These are phyloP conservation scores for Tylochromis polylepis DNA, from an alignment of 2,113 vertebrate genomes.

Conservation along the genomic window DNA sequence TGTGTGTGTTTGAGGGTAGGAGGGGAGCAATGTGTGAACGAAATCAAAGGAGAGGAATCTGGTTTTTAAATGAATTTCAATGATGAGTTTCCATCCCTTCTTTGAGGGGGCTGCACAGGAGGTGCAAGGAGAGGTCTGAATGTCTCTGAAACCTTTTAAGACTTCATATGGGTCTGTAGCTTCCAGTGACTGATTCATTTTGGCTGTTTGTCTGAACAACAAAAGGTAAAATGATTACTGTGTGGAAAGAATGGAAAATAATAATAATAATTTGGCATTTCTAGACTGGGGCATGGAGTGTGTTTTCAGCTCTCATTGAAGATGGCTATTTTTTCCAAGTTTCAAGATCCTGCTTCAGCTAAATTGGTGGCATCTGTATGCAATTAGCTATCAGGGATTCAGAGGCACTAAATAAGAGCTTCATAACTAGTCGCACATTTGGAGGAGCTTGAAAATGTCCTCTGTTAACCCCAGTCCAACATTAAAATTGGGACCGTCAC, in stretches of 20 bases:
- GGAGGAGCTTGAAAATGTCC: slow-evolving; percentile 8
- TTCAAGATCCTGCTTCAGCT: slow-evolving; percentile 2
- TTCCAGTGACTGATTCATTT: background rate
- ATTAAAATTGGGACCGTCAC: background rate
- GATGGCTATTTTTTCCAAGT: background rate
- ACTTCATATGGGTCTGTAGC: slow-evolving; percentile 18
- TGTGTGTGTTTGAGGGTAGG: background rate
- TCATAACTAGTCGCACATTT: background rate
- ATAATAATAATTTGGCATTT: background rate
- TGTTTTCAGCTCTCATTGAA: background rate
- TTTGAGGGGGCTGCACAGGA: background rate
- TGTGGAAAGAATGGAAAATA: background rate
- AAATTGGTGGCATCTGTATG: slow-evolving; percentile 60
- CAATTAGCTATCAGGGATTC: slow-evolving; percentile 61
- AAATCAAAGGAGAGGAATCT: slow-evolving; percentile 55
- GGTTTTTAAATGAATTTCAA: slow-evolving; percentile 55
- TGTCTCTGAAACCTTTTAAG: slow-evolving; percentile 38
- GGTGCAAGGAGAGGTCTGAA: slow-evolving; percentile 12
- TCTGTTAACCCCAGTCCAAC: background rate
- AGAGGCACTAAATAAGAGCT: slow-evolving; percentile 43
- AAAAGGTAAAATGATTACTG: background rate
- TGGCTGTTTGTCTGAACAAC: slow-evolving; percentile 1
- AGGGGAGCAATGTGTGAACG: slow-evolving; percentile 1
- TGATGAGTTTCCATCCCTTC: slow-evolving; percentile 11
- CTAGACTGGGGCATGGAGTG: background rate